Evolutionary conservation across 2,888 invertebrate genomes (phyloP).

Genomic region (Tanytarsus gracilentus): DNA sequence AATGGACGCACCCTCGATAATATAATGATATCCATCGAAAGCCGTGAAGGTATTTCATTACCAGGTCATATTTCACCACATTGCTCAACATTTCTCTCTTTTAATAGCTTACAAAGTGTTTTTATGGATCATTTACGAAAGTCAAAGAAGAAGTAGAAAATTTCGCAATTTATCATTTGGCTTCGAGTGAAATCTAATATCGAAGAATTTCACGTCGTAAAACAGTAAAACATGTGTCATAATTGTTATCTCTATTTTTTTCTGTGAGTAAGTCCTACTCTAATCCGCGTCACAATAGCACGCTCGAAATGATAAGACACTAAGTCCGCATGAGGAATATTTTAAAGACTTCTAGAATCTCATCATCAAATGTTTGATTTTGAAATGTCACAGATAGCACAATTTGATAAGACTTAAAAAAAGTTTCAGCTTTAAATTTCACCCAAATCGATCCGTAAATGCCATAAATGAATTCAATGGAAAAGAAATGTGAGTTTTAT

Average conservation of each 20-base stretch:
- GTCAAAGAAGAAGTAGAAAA: not conserved
- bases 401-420: too few relatives aligned
- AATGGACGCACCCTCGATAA: slow-evolving; percentile 1
- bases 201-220: not conserved
- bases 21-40: not conserved
- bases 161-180: slow-evolving; percentile 4
- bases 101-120: not conserved
- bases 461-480: not conserved
- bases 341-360: too few relatives aligned
- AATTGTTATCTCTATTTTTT: slow-evolving; percentile 1
- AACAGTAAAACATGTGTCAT: not conserved
- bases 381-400: too few relatives aligned
- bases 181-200: not conserved
- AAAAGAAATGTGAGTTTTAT: slow-evolving; percentile 12
- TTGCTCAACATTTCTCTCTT: slow-evolving; percentile 10
- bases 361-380: too few relatives aligned
- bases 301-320: too few relatives aligned
- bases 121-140: slow-evolving; percentile 9
- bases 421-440: too few relatives aligned
- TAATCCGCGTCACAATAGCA: not conserved
- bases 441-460: not conserved
- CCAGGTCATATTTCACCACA: slow-evolving; percentile 24
- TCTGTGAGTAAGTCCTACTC: not conserved
- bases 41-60: not conserved
- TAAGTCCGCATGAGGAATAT: too few relatives aligned